These are phyloP conservation scores for Chaetodon trifascialis DNA, from an alignment of 2,113 vertebrate species.

Conservation along the genomic window DNA sequence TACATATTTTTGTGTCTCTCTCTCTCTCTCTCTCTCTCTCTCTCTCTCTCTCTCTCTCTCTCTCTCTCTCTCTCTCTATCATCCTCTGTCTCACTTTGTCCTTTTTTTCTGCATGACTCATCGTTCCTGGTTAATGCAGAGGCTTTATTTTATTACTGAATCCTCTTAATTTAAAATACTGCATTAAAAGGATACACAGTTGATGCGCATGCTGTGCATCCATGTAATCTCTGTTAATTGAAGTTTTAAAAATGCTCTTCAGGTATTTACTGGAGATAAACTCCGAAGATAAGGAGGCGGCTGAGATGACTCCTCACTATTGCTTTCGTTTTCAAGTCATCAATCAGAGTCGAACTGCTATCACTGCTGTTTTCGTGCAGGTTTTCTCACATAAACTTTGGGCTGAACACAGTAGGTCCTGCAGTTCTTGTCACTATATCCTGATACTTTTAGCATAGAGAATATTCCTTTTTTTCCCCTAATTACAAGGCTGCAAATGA, in stretches of 20 bases:
- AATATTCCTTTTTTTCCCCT: background rate
- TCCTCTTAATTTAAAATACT: conserved; percentile 43
- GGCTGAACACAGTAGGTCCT: background rate
- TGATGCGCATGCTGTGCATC: conserved; percentile 28
- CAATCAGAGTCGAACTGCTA: conserved; percentile 38
- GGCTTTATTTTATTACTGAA: conserved; percentile 16
- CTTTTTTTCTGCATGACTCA: background rate
- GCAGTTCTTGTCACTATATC: background rate
- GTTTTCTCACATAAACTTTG: background rate
- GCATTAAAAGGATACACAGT: conserved; percentile 42
- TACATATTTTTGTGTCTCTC: background rate
- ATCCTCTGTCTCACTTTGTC: background rate
- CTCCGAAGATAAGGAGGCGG: conserved; percentile 21
- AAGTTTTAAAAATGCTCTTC: conserved; percentile 53
- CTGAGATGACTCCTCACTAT: conserved; percentile 28
- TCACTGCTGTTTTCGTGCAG: background rate
- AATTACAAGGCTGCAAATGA: conserved; percentile 21
- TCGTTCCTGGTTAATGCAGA: conserved; percentile 25
- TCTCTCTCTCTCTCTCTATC: background rate
- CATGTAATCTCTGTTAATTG: conserved; percentile 47
- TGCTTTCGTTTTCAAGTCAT: conserved; percentile 34
- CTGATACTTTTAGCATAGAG: background rate
- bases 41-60: background rate
- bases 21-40: background rate
- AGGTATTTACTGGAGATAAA: conserved; percentile 63